Percentiles rank a stretch among this genome's conserved stretches.
Conservation (phyloP, 2,888 invertebrate genomes). For the Teleiodes luculella region DNA sequence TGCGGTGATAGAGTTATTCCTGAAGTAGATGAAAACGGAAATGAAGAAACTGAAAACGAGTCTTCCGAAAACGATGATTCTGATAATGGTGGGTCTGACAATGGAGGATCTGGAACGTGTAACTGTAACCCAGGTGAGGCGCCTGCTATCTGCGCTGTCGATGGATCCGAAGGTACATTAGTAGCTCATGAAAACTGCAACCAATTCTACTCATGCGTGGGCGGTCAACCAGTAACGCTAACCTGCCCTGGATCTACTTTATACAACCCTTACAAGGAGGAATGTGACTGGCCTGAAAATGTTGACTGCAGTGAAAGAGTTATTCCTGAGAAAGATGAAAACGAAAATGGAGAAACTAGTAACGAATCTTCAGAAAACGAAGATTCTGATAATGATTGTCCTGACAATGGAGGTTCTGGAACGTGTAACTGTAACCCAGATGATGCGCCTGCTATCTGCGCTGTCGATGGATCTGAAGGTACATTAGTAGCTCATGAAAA, state of each 20-base stretch:
- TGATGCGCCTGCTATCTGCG: constrained; percentile 24
- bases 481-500: constrained; percentile 36
- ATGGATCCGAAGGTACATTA: constrained; percentile 33
- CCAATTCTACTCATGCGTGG: constrained; percentile 35
- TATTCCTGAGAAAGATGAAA: constrained; percentile 25
- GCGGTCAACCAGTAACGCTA: constrained; percentile 28
- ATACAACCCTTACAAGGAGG: constrained; percentile 23
- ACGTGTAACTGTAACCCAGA: constrained; percentile 18
- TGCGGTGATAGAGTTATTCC: constrained; percentile 37
- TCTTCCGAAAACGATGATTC: background rate
- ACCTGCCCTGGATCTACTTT: constrained; percentile 20
- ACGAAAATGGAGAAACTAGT: constrained; percentile 7
- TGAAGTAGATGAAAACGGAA: constrained; percentile 12
- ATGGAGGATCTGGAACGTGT: constrained; percentile 4
- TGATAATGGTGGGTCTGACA: background rate
- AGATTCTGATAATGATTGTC: background rate
- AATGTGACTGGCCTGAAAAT: constrained; percentile 37
- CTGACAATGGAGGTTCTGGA: constrained; percentile 11
- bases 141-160: constrained; percentile 30
- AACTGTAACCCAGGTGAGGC: constrained; percentile 39
- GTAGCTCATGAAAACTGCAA: constrained; percentile 45
- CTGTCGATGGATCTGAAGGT: constrained; percentile 31
- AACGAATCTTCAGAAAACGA: constrained; percentile 4
- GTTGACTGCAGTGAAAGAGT: constrained; percentile 29
- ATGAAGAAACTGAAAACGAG: background rate